Percentiles rank a stretch among this genome's conserved stretches.
Evolutionary conservation across 2,113 vertebrate genomes (phyloP).

Genomic region (Pycnonotus jocosus): DNA sequence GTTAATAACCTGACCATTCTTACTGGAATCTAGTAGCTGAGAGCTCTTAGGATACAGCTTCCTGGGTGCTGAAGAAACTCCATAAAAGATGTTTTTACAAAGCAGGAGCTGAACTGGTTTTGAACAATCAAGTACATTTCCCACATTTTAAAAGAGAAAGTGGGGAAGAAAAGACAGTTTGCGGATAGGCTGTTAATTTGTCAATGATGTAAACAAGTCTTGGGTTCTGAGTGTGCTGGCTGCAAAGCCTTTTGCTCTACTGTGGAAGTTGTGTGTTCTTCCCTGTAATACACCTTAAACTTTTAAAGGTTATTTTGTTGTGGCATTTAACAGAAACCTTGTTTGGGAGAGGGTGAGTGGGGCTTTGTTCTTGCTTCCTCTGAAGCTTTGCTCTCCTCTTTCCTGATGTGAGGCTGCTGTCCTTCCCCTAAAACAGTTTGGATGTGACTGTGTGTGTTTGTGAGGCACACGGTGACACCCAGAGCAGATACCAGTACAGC

Average conservation of each 20-base stretch:
- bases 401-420: background rate
- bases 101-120: background rate
- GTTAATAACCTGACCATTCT: background rate
- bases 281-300: background rate
- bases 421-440: background rate
- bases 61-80: background rate
- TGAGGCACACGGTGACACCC: accelerated
- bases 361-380: background rate
- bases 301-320: background rate
- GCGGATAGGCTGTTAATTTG: background rate
- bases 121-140: background rate
- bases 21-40: background rate
- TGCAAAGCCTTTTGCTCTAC: background rate
- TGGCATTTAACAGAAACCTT: background rate
- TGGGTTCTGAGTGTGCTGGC: background rate
- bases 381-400: background rate
- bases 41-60: background rate
- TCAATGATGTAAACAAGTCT: background rate
- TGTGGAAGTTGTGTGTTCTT: background rate
- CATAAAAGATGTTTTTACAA: background rate
- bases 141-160: background rate
- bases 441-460: accelerated
- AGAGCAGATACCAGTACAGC: accelerated
- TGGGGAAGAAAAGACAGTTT: accelerated
- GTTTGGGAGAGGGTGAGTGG: background rate